A percentile compares a stretch with the other conserved stretches of the same genome.
phyloP scores from a whole-genome alignment of 2,113 vertebrate genomes.

The Petrocephalus microphthalmus region DNA sequence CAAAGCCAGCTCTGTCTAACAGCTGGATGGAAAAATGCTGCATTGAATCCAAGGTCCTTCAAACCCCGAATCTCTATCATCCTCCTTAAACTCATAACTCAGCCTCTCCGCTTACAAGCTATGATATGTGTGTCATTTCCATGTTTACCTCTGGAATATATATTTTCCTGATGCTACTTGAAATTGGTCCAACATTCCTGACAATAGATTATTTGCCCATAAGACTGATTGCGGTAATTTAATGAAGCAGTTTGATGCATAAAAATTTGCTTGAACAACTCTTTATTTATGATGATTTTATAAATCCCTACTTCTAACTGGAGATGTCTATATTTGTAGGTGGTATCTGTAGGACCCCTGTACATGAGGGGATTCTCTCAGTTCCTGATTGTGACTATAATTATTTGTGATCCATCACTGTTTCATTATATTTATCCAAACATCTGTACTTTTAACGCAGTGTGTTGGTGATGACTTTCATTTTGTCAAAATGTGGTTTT shows the following conservation, averaged over 20 bases:
- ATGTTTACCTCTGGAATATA: background rate
- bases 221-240: background rate
- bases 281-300: background rate
- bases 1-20: background rate
- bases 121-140: background rate
- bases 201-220: background rate
- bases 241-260: background rate
- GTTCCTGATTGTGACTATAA: background rate
- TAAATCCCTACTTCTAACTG: background rate
- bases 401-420: background rate
- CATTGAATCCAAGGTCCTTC: background rate
- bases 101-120: background rate
- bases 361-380: background rate
- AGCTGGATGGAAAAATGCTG: background rate
- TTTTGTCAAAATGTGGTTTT: constrained; percentile 39
- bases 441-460: constrained; percentile 54
- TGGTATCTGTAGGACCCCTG: background rate
- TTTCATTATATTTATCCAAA: background rate
- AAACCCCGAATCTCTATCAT: background rate
- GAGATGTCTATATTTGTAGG: background rate
- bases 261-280: background rate
- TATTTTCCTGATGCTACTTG: background rate
- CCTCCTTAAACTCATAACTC: background rate
- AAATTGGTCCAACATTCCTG: background rate
- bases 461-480: constrained; percentile 69